A percentile compares a stretch with the other conserved stretches of the same genome.
Evolutionary conservation across 1,140 invertebrate genomes (phyloP).

Genomic region (Andrena cerasifolii): DNA sequence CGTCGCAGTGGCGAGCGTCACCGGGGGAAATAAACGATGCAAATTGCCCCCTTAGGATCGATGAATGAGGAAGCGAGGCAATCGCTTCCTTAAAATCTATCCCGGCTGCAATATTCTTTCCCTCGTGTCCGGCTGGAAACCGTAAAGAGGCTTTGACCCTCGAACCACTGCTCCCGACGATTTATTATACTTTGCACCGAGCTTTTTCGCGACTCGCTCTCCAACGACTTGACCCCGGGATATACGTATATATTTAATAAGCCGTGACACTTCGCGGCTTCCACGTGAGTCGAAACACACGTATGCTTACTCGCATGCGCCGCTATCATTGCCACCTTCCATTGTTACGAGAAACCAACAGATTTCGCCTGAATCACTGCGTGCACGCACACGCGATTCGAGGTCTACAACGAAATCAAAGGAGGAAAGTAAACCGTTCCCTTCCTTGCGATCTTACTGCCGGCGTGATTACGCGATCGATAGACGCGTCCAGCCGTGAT

Average conservation of each 20-base stretch:
- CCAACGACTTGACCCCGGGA: not conserved
- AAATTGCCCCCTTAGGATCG: constrained; percentile 10
- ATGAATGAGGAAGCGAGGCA: constrained; percentile 2
- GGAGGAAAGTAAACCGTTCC: not conserved
- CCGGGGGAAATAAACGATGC: not conserved
- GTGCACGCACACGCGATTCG: not conserved
- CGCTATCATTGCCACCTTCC: constrained; percentile 13
- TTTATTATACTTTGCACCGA: constrained; percentile 5
- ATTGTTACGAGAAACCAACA: not conserved
- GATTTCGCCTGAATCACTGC: constrained; percentile 1
- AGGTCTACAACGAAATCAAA: not conserved
- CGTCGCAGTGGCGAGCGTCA: too few relatives aligned
- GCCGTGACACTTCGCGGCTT: not conserved
- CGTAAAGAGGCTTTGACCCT: constrained; percentile 18
- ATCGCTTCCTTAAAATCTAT: constrained; percentile 32
- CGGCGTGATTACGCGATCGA: not conserved
- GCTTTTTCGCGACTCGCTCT: not conserved
- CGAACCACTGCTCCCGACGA: not conserved
- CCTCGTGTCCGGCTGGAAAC: not conserved
- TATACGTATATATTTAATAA: constrained; percentile 34
- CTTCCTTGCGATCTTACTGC: not conserved
- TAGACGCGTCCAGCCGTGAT: constrained; percentile 16
- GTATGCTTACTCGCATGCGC: not conserved
- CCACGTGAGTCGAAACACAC: not conserved
- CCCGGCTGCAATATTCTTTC: not conserved